Conservation (phyloP, 2,888 invertebrate genomes). For the Mycogona germanica region DNA sequence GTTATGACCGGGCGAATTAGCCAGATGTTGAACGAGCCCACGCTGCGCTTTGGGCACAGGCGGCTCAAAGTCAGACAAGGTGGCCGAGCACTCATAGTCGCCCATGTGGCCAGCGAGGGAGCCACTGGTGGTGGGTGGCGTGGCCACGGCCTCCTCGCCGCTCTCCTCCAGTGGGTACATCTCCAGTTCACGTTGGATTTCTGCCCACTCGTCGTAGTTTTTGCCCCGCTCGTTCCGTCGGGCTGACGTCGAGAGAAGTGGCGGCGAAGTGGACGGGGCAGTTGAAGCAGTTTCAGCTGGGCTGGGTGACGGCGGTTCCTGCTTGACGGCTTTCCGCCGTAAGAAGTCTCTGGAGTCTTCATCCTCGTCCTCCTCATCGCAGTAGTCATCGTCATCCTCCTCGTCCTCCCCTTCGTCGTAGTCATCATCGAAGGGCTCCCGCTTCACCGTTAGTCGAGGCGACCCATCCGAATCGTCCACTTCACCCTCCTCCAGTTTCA, state of each 20-base stretch:
- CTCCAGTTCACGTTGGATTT: constrained; percentile 51
- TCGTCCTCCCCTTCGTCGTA: not conserved
- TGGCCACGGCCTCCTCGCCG: constrained; percentile 16
- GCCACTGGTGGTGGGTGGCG: constrained; percentile 20
- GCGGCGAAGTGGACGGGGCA: no score
- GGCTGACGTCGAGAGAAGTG: no score
- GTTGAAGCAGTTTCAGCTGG: no score
- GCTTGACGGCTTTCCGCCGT: no score
- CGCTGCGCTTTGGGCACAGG: constrained; percentile 20
- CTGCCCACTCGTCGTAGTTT: constrained; percentile 52
- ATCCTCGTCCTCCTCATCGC: not conserved
- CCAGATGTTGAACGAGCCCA: not conserved
- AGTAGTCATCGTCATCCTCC: not conserved
- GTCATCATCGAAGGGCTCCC: constrained; percentile 2
- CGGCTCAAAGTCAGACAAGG: constrained; percentile 24
- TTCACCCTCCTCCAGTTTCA: constrained; percentile 8
- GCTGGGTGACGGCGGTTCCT: no score
- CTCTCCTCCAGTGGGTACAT: constrained; percentile 30
- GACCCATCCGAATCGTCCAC: not conserved
- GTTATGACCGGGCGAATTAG: not conserved
- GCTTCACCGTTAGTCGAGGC: not conserved
- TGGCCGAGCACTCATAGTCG: constrained; percentile 15
- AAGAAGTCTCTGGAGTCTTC: not conserved
- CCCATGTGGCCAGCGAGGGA: constrained; percentile 14
- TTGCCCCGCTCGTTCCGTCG: not conserved